These are phyloP conservation scores for Octopus sinensis DNA, from an alignment of 1,140 invertebrate species.

Conservation along the genomic window DNA sequence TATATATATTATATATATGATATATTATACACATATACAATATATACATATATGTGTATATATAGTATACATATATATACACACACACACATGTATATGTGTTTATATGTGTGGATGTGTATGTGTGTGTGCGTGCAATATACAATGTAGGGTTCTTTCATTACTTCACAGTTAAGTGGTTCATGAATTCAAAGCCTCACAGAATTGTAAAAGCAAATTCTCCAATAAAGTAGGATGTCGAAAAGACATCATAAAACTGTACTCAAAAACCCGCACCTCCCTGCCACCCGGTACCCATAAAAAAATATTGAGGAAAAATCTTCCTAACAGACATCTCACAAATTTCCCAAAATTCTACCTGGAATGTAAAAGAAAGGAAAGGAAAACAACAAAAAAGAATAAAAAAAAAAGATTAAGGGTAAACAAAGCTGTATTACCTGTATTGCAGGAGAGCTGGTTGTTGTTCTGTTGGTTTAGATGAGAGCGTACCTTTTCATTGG, in stretches of 20 bases:
- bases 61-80: neutral
- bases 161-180: too few species aligned
- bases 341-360: neutral
- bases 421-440: slow-evolving; percentile 5
- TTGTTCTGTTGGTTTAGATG: slow-evolving; percentile 41
- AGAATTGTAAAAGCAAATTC: too few species aligned
- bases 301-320: too few species aligned
- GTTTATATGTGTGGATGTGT: neutral
- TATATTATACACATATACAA: neutral
- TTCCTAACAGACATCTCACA: too few species aligned
- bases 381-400: neutral
- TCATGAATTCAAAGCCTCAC: too few species aligned
- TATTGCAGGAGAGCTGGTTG: slow-evolving; percentile 26
- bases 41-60: neutral
- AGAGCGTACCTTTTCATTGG: slow-evolving; percentile 24
- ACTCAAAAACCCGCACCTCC: too few species aligned
- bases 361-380: neutral
- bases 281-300: too few species aligned
- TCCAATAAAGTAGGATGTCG: too few species aligned
- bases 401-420: neutral
- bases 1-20: too few species aligned
- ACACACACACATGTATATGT: neutral
- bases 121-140: neutral
- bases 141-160: too few species aligned
- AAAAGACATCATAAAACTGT: too few species aligned